Base-by-base conservation (phyloP, 2,888 invertebrate genomes). In the Drosophila mettleri region DNA sequence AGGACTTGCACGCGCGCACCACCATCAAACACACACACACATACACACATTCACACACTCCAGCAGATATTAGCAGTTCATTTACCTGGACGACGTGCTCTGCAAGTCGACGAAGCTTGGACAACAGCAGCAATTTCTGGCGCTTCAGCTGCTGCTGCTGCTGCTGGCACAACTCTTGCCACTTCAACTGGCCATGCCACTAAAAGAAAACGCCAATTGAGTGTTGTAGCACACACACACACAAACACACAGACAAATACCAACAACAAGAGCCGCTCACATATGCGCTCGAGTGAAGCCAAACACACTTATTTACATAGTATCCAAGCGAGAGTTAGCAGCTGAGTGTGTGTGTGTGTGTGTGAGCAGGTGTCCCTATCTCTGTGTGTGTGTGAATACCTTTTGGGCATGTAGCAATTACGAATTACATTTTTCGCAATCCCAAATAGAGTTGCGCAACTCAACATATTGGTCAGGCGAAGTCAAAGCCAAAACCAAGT, bases 51-150 rank as follows among this genome's bases (percentile, higher is more conserved):
- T 60, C 18, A 33, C 53, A 70, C 39, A 59, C 63, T 62, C 45
- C 31, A 34, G 63, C 43, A 55, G 52, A 69, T 66, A 78, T 71
- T 74, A 66, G 78, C 67, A 85, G 83, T 84, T 84, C 83, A 87
- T 87, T 84, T 87, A 87, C 88, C 86, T 87, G 87, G 48, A 31
- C 68, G 69, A 73, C 83, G 85, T 81, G 85, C 65, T 33, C 38
- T 36, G 78, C 72, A 77, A 74, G 69, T 58, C 52, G 66, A 74
- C 46, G 62, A 69, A 69, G 60, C 52, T 53, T 55, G 70, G 63
- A 66, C 45, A 69, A 49, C 55, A 51, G 36, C 45, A 65, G 22
- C 43, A 45, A 41, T 52, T 52, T 36, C 51, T 27, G n/a, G 22
- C 31, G 33, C 14, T 48, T 14, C 39, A 12, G 10, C 14, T 48